A percentile compares a stretch with the other conserved stretches of the same genome.
These are phyloP conservation scores for Streblospio benedicti DNA, from an alignment of 1,140 invertebrate species.

Conservation along the genomic window DNA sequence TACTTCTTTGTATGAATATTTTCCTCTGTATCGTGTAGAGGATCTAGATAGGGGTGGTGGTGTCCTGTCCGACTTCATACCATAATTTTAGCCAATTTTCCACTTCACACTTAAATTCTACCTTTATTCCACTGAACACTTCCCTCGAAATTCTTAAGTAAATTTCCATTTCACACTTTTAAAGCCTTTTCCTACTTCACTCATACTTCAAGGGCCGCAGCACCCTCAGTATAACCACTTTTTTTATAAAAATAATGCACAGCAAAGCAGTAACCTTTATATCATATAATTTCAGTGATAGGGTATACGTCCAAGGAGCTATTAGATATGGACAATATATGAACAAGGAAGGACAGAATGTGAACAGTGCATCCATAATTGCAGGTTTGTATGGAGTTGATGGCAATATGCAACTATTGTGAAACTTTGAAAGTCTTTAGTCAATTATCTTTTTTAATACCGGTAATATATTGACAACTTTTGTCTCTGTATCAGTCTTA, in stretches of 20 bases:
- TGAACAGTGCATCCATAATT: background rate
- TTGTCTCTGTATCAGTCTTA: no score
- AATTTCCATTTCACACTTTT: conserved; percentile 2
- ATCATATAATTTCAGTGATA: conserved; percentile 51
- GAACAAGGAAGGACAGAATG: conserved; percentile 38
- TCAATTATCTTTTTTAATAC: no score
- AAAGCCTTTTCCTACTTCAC: background rate
- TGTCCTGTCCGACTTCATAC: background rate
- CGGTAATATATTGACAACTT: no score
- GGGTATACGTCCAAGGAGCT: conserved; percentile 71
- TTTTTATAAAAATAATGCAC: background rate
- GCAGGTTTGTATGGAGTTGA: background rate
- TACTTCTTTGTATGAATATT: background rate
- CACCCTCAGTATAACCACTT: background rate
- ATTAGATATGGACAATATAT: conserved; percentile 78
- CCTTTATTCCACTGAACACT: background rate
- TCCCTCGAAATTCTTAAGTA: background rate
- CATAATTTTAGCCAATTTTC: no score
- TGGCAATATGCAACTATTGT: no score
- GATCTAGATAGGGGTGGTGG: background rate
- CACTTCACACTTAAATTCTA: conserved; percentile 2
- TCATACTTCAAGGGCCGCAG: background rate
- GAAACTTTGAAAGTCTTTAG: no score
- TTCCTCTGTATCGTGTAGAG: background rate
- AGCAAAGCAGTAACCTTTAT: background rate